Conservation (phyloP, 2,113 vertebrate genomes). For the Thunnus thynnus region DNA sequence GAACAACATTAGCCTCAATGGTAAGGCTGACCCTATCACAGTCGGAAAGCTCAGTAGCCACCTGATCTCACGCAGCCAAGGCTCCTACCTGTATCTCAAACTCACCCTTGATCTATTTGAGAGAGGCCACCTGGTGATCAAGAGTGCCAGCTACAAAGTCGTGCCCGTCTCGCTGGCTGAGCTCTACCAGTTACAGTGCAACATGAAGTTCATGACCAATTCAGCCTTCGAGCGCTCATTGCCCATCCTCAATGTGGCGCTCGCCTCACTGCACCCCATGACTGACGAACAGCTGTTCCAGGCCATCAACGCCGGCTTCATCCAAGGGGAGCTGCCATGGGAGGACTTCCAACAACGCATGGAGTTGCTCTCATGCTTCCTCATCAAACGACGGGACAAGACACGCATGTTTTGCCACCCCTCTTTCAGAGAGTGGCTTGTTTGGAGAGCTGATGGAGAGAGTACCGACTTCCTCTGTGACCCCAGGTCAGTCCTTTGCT, state of each 20-base stretch:
- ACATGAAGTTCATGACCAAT: constrained; percentile 98
- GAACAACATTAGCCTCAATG: constrained; percentile 96
- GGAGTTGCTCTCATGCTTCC: constrained; percentile 93
- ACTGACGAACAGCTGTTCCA: constrained; percentile 98
- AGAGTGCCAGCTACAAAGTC: constrained; percentile 98
- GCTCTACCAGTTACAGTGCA: constrained; percentile 98
- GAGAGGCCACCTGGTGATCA: constrained; percentile 95
- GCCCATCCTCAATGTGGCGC: constrained; percentile 92
- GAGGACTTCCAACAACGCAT: constrained; percentile 97
- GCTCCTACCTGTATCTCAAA: constrained; percentile 97
- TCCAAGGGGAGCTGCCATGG: constrained; percentile 90
- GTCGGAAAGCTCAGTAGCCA: constrained; percentile 95
- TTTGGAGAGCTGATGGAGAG: constrained; percentile 97
- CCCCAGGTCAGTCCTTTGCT: constrained; percentile 88
- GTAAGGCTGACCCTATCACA: constrained; percentile 91
- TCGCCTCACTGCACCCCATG: constrained; percentile 96
- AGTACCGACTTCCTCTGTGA: constrained; percentile 96
- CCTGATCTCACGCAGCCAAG: constrained; percentile 94
- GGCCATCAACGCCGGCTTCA: constrained; percentile 90
- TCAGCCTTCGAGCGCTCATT: constrained; percentile 94
- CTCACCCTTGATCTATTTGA: constrained; percentile 97
- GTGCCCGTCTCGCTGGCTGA: constrained; percentile 96
- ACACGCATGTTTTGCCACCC: constrained; percentile 99
- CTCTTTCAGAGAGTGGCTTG: constrained; percentile 97
- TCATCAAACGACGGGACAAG: constrained; percentile 94